Base-by-base conservation (phyloP, 1,140 invertebrate species). In the Drosophila guanche region DNA sequence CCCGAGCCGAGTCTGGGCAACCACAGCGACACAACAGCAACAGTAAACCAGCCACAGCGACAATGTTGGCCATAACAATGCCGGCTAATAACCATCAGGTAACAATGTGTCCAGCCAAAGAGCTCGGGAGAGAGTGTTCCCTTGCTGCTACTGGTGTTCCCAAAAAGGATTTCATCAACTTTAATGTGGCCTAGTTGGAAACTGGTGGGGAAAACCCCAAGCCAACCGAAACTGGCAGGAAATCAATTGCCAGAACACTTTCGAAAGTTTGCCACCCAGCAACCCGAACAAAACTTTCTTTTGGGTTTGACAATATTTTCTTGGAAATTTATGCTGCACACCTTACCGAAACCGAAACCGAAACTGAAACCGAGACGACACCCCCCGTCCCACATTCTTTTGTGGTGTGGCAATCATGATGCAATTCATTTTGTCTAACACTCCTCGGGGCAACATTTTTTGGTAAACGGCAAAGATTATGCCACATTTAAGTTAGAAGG, bases 401-500 rank as follows among this genome's bases (percentile, higher is more conserved):
- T 73, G 58, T 57, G 70, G 61, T 45, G 29, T 48, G 69, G 65
- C 60, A 86, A 86, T 85, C 81, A 86, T 86, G 86, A 77, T 85
- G 81, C 81, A 86, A 86, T 86, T 86, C 81, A 86, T 88, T 86
- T 86, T 69, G 67, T 66, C 68, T 69, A 74, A 65, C 74, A 74
- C 57, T 81, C 81, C 81, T 81, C 61, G 77, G 81, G 81, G 83
- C 78, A 65, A 65, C 76, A 79, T 85, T 86, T 84, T 84, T 74
- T 76, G 81, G 72, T 86, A 85, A 85, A 86, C 73, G 81, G 73
- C 83, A 78, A 74, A 86, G 81, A 86, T 86, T 86, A 86, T 79
- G 81, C 83, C 55, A 83, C 83, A 81, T 81, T 86, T 65, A 74
- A 81, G 69, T 80, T 20, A 20, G 16, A 20, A 20, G 16, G 16